phyloP scores from a whole-genome alignment of 2,113 vertebrate genomes.

The Phocoena phocoena region DNA sequence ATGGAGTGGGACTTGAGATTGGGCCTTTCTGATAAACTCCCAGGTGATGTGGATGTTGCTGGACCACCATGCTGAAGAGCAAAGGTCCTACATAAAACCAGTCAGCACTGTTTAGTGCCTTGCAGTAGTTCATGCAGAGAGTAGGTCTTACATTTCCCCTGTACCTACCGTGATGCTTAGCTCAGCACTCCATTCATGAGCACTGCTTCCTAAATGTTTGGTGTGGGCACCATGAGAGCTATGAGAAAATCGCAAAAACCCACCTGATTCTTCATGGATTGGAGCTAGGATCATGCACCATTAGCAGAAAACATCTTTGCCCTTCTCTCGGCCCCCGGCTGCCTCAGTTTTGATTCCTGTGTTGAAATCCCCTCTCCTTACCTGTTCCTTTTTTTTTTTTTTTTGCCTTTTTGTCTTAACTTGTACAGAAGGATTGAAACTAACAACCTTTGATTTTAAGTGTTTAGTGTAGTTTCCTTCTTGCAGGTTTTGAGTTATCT shows the following conservation, averaged over 20 bases:
- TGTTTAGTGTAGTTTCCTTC: not conserved
- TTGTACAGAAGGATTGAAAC: conserved; percentile 34
- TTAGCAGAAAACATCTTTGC: no score
- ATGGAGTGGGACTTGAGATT: not conserved
- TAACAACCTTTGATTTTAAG: conserved; percentile 10
- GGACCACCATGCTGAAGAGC: not conserved
- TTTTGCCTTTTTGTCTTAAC: not conserved
- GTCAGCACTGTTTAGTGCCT: not conserved
- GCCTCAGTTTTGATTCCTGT: not conserved
- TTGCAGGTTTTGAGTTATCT: not conserved
- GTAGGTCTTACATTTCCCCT: not conserved
- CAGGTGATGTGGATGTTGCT: no score
- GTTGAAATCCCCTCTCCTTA: conserved; percentile 21
- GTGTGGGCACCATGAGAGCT: not conserved
- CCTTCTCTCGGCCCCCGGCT: not conserved
- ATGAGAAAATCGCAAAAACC: not conserved
- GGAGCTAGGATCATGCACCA: not conserved
- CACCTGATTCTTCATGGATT: not conserved
- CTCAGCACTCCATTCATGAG: rapidly evolving
- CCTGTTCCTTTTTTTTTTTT: not conserved
- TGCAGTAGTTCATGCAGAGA: not conserved
- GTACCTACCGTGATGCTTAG: not conserved
- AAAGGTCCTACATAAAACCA: not conserved
- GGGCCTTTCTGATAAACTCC: not conserved
- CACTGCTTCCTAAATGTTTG: not conserved